A percentile compares a stretch with the other conserved stretches of the same genome.
These are phyloP conservation scores for Spodoptera littoralis DNA, from an alignment of 2,888 invertebrate species.

Conservation along the genomic window DNA sequence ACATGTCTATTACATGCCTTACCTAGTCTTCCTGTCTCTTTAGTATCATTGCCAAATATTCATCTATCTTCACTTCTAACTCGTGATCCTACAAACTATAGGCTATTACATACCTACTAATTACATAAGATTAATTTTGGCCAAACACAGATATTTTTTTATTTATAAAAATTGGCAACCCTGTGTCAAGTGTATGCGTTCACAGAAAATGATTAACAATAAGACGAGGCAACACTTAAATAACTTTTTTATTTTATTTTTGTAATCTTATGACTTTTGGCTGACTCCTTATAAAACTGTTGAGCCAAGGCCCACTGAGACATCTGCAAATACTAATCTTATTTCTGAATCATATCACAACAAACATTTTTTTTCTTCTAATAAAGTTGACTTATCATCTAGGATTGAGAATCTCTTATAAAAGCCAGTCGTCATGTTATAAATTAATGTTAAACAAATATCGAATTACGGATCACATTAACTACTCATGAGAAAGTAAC, in stretches of 20 bases:
- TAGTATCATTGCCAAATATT: constrained; percentile 43
- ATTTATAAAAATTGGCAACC: constrained; percentile 56
- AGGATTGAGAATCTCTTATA: too few species aligned
- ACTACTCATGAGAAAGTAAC: constrained; percentile 11
- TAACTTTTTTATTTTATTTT: constrained; percentile 36
- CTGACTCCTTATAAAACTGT: constrained; percentile 30
- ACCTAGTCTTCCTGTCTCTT: constrained; percentile 26
- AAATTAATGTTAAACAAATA: too few species aligned
- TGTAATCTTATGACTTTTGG: constrained; percentile 38
- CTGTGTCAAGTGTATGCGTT: constrained; percentile 41
- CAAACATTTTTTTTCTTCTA: too few species aligned
- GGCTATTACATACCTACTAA: constrained; percentile 24
- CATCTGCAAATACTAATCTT: constrained; percentile 13
- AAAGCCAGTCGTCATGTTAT: too few species aligned
- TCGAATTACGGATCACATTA: background rate
- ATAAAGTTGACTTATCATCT: too few species aligned
- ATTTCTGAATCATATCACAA: constrained; percentile 14
- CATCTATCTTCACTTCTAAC: constrained; percentile 28
- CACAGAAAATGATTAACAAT: constrained; percentile 53
- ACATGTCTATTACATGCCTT: constrained; percentile 30
- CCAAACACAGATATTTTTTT: constrained; percentile 21
- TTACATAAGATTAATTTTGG: constrained; percentile 46
- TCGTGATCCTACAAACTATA: constrained; percentile 37
- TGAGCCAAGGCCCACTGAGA: constrained; percentile 8
- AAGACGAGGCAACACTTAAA: constrained; percentile 30